Base-by-base conservation (phyloP, 64 coral and sea anemone species). In the Porites lutea region DNA sequence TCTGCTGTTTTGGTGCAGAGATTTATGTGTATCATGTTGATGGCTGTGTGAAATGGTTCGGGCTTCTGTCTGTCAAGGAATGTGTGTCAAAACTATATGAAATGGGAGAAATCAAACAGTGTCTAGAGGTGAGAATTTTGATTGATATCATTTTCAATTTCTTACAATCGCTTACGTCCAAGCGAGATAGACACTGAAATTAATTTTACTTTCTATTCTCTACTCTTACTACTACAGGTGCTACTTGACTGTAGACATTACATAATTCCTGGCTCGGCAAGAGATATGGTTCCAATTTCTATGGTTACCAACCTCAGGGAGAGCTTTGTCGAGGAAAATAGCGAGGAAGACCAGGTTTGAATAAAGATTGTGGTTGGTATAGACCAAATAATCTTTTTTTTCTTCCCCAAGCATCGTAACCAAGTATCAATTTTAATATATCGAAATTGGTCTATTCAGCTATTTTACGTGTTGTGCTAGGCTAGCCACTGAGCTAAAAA, bases 261-360 rank as follows among this genome's bases (percentile, higher is more conserved):
- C 66, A 78, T 96, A 20, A 94, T 93, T 65, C 76, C 88, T 12
- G 88, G 95, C 3, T 87, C 95, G 15, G 95, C 95, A 22, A 94
- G 95, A 69, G 95, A 96, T 52, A 45, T 83, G 67, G 95, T 96
- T 65, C 95, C 95, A 18, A 86, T 91, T 57, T 91, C 92, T 55
- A 60, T 96, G 47, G 73, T 96, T 65, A 67, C 84, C 51, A 89
- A 74, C 4, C 65, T 96, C 2, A 91, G 75, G 68, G 90, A 79
- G 4, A 48, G 78, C 67, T 83, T 96, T 58, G 65, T 44, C 8
- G 86, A 88, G 50, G 70, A 88, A 72, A 13, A 47, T 13, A 46
- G 59, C 2, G 69, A 59, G 59, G 53, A 48, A 12, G 20, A 69
- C 12, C 6, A 68, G 46, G 61, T 66, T 49, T 52, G 46, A 50